Base-by-base conservation (phyloP, 1,140 invertebrate species). In the Goniozus legneri region DNA sequence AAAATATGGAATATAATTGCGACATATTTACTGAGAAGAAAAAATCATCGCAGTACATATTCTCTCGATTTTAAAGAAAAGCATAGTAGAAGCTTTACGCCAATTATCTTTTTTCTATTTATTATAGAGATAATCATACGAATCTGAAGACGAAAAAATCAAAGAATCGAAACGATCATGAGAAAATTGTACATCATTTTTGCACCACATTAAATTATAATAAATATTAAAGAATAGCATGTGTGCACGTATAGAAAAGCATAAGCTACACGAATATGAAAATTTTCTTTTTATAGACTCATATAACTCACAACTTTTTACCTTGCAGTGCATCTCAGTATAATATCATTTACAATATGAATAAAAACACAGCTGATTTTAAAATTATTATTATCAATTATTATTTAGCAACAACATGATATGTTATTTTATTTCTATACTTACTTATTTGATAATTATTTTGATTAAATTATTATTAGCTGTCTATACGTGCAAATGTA, bases 121-220 rank as follows among this genome's bases (percentile, higher is more conserved):
- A 49, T 58, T 42, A 14, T 49, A 60, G 45, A 44, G 50, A 36
- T 43, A 56, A 58, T 66, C 60, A 38, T 54, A 49, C n/a, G n/a
- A n/a, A n/a, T n/a, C n/a, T n/a, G n/a, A n/a, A n/a, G n/a, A n/a
- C n/a, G n/a, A 57, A 45, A 60, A 60, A 41, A 38, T 52, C 65
- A 64, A 70, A 71, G 70, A 62, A 72, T 70, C 67, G 51, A 42
- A 48, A 52, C 32, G 47, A 50, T 48, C 45, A 35, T 47, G 51
- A 54, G n/a, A 8, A 33, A 8, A 33, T 6, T n/a, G 13, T n/a
- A 8, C 4, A 8, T 8, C 32, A 33, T n/a, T 4, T 4, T 10
- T 33, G 7, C 3, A 33, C 32, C 3, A 8, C 8, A 14, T 4
- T 8, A 13, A n/a, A 14, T n/a, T 13, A 13, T 13, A 33, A n/a